A percentile compares a stretch with the other conserved stretches of the same genome.
Conservation (phyloP, 2,797 vertebrate species). For the Petrocephalus sullivani region DNA sequence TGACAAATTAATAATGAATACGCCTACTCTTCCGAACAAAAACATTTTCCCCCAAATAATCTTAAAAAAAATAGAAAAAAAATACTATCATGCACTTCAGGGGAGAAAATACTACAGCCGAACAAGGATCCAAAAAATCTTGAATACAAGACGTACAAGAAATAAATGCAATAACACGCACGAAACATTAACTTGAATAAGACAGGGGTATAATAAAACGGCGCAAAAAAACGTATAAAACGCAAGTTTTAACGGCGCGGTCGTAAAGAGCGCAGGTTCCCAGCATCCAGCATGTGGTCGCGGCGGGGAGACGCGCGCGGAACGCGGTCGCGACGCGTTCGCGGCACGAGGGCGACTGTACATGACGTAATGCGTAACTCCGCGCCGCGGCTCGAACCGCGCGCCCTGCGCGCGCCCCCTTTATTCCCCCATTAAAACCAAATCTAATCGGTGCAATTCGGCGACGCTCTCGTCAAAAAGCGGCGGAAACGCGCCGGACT, state of each 20-base stretch:
- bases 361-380: conserved; percentile 13
- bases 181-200: not conserved
- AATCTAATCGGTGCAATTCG: not conserved
- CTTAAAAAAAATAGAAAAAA: not conserved
- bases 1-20: not conserved
- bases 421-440: not conserved
- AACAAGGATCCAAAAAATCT: not conserved
- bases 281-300: not conserved
- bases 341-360: conserved; percentile 10
- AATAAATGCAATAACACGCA: not conserved
- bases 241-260: too few species aligned
- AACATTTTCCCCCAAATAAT: not conserved
- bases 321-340: not conserved
- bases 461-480: not conserved
- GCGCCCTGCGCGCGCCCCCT: not conserved
- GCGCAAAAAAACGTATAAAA: not conserved
- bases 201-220: not conserved
- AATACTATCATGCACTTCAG: not conserved
- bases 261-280: not conserved
- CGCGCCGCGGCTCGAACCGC: not conserved
- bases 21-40: not conserved
- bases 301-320: not conserved
- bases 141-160: not conserved
- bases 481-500: not conserved
- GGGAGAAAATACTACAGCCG: not conserved